A percentile compares a stretch with the other conserved stretches of the same genome.
These are phyloP conservation scores for Chrysolina oricalcia DNA, from an alignment of 2,888 invertebrate species.

Conservation along the genomic window DNA sequence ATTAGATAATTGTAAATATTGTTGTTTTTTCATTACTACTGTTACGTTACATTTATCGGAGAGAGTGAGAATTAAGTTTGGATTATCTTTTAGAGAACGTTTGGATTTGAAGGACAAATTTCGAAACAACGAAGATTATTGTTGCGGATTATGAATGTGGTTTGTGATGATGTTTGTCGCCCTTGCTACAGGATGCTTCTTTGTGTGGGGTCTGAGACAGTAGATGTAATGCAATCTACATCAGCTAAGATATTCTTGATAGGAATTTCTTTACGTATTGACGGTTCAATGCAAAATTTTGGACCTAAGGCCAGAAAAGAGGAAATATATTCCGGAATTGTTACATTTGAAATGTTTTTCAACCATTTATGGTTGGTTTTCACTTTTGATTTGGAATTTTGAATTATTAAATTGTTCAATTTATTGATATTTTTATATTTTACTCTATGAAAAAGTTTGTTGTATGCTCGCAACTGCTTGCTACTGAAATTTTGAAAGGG, in stretches of 20 bases:
- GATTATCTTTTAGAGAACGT: too few species aligned
- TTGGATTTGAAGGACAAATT: not conserved
- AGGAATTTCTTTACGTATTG: constrained; percentile 6
- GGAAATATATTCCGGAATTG: constrained; percentile 1
- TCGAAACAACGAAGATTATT: not conserved
- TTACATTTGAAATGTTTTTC: too few species aligned
- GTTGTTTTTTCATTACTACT: too few species aligned
- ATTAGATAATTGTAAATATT: too few species aligned
- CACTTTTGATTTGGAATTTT: too few species aligned
- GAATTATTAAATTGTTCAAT: too few species aligned
- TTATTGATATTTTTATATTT: not conserved
- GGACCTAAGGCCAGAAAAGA: not conserved
- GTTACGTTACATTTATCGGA: too few species aligned
- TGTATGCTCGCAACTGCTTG: not conserved
- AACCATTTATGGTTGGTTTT: too few species aligned
- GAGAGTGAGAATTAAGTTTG: too few species aligned
- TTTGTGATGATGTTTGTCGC: constrained; percentile 9
- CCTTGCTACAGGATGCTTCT: not conserved
- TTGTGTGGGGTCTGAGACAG: not conserved
- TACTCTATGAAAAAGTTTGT: not conserved
- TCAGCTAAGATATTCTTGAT: too few species aligned
- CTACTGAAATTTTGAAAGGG: too few species aligned
- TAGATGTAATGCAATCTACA: not conserved
- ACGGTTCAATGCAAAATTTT: not conserved
- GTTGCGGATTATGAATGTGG: constrained; percentile 2